Conservation (phyloP, 2,797 vertebrate species). For the Eurystomus glaucurus region DNA sequence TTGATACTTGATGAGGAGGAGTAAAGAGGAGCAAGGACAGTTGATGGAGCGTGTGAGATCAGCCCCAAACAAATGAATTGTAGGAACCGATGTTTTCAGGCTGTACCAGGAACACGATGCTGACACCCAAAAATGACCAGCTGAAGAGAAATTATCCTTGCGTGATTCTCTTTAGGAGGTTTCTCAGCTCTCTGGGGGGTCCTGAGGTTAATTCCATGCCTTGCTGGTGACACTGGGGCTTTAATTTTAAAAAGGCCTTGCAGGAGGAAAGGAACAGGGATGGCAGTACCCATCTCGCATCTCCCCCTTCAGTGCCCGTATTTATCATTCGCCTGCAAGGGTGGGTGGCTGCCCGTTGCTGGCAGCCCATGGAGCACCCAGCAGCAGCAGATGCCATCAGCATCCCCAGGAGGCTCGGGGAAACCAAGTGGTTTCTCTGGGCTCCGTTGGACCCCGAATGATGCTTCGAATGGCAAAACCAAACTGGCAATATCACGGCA, state of each 20-base stretch:
- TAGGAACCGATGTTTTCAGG: background rate
- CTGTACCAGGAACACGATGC: background rate
- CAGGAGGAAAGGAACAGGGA: background rate
- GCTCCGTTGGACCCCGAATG: background rate
- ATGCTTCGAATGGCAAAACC: background rate
- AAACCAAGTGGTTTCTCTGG: background rate
- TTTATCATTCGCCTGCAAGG: background rate
- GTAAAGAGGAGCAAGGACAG: background rate
- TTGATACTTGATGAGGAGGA: background rate
- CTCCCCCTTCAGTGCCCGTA: background rate
- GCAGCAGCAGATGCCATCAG: background rate
- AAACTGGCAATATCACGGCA: background rate
- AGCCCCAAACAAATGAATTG: rapidly evolving
- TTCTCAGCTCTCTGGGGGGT: background rate
- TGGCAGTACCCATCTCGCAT: rapidly evolving
- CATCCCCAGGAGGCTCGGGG: background rate
- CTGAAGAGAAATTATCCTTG: background rate
- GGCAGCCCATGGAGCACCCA: background rate
- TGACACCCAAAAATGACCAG: background rate
- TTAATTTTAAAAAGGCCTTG: background rate
- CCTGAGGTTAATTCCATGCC: background rate
- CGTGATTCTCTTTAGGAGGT: background rate
- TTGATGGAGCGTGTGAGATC: rapidly evolving
- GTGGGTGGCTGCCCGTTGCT: background rate
- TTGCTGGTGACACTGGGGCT: rapidly evolving